A percentile compares a stretch with the other conserved stretches of the same genome.
phyloP scores from a whole-genome alignment of 2,797 vertebrate species.

The Alca torda region DNA sequence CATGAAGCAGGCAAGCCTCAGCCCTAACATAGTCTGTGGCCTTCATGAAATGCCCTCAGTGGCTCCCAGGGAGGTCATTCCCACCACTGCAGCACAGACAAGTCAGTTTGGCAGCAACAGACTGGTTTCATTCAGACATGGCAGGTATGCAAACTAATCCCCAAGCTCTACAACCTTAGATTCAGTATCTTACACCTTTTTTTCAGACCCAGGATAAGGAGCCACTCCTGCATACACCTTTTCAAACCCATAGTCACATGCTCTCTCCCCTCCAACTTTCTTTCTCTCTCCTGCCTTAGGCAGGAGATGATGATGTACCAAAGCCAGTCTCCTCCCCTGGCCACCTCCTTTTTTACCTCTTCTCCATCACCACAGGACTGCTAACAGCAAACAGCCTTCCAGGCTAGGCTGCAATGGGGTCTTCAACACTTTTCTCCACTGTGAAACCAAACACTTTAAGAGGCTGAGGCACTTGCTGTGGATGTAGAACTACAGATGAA shows the following conservation, averaged over 20 bases:
- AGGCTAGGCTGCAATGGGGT: background rate
- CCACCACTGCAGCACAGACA: background rate
- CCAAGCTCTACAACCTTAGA: background rate
- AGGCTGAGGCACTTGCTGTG: background rate
- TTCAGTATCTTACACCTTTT: background rate
- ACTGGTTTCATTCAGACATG: background rate
- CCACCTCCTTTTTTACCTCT: background rate
- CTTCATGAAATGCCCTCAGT: background rate
- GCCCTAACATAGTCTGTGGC: background rate
- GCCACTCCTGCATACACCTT: background rate
- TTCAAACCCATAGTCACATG: rapidly evolving
- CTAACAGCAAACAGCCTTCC: background rate
- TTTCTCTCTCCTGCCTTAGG: background rate
- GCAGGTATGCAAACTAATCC: background rate
- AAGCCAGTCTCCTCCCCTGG: background rate
- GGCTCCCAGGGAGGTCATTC: background rate
- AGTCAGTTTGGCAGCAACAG: background rate
- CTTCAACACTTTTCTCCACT: background rate
- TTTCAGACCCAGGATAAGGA: background rate
- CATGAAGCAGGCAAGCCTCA: background rate
- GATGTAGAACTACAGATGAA: background rate
- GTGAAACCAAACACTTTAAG: background rate
- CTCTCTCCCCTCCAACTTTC: background rate
- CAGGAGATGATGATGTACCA: background rate
- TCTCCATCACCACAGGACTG: background rate